phyloP scores from a whole-genome alignment of 2,113 vertebrate genomes.

The Tachysurus vachellii region DNA sequence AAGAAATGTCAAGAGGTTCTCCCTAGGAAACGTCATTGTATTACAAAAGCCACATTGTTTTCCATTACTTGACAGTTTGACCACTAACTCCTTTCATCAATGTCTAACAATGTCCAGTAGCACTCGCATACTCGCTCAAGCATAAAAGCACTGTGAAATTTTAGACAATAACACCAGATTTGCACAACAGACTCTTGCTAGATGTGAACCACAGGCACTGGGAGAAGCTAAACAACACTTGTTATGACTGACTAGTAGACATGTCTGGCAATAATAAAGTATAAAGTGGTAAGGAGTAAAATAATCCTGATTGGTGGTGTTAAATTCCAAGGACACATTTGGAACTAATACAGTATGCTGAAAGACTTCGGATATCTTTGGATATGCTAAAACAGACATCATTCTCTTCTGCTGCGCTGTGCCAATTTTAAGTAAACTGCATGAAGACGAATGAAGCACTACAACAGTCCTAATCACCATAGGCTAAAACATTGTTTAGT shows the following conservation, averaged over 20 bases:
- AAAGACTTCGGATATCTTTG: background rate
- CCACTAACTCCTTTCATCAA: conserved; percentile 55
- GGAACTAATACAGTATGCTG: conserved; percentile 10
- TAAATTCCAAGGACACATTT: conserved; percentile 6
- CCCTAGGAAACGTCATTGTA: conserved; percentile 40
- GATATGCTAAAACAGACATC: background rate
- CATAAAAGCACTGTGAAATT: conserved; percentile 54
- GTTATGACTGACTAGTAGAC: conserved; percentile 18
- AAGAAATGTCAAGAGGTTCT: conserved; percentile 46
- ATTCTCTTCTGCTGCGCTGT: background rate
- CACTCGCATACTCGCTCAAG: conserved; percentile 61
- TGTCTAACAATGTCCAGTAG: conserved; percentile 63
- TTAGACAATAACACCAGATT: conserved; percentile 62
- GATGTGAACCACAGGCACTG: conserved; percentile 32
- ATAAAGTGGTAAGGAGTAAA: conserved; percentile 21
- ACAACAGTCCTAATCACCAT: background rate
- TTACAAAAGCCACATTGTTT: conserved; percentile 61
- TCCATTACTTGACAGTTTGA: conserved; percentile 57
- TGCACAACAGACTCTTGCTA: conserved; percentile 22
- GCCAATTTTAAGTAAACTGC: conserved; percentile 5
- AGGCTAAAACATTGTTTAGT: conserved; percentile 1
- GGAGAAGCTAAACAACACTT: conserved; percentile 35
- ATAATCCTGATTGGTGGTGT: conserved; percentile 5
- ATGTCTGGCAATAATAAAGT: conserved; percentile 17
- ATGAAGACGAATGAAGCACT: conserved; percentile 23